Evolutionary conservation across 2,888 invertebrate species (phyloP).

Genomic region (Dolomedes plantarius): DNA sequence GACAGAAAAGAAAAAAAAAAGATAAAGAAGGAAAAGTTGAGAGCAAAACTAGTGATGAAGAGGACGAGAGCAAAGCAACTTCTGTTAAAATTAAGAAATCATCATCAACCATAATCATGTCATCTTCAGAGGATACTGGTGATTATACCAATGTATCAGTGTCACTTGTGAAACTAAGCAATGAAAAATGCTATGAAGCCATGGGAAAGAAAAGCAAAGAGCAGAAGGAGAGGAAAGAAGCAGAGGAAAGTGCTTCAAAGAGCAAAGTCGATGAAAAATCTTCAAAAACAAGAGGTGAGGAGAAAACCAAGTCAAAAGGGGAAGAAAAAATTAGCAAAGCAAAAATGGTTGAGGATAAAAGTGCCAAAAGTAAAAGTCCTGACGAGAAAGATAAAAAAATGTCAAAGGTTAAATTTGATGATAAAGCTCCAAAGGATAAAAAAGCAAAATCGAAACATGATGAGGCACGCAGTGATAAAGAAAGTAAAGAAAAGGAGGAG

Average conservation of each 20-base stretch:
- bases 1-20: slow-evolving; percentile 15
- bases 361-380: slow-evolving; percentile 10
- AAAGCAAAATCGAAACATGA: slow-evolving; percentile 9
- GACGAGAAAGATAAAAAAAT: slow-evolving; percentile 25
- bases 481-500: slow-evolving; percentile 5
- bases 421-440: background rate
- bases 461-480: background rate
- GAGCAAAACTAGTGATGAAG: background rate
- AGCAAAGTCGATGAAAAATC: slow-evolving; percentile 23
- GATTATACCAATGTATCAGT: slow-evolving; percentile 50
- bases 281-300: slow-evolving; percentile 14
- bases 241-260: slow-evolving; percentile 15
- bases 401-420: slow-evolving; percentile 7
- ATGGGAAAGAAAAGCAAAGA: slow-evolving; percentile 24
- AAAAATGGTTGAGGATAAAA: slow-evolving; percentile 3
- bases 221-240: background rate
- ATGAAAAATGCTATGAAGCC: slow-evolving; percentile 49
- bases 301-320: slow-evolving; percentile 1
- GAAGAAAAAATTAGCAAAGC: background rate
- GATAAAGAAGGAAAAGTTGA: background rate
- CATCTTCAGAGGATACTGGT: background rate
- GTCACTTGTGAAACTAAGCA: slow-evolving; percentile 33
- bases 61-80: background rate
- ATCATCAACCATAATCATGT: too few species aligned
- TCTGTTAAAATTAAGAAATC: background rate